A percentile compares a stretch with the other conserved stretches of the same genome.
Evolutionary conservation across 2,888 invertebrate genomes (phyloP).

Genomic region (Heteropelma amictum): DNA sequence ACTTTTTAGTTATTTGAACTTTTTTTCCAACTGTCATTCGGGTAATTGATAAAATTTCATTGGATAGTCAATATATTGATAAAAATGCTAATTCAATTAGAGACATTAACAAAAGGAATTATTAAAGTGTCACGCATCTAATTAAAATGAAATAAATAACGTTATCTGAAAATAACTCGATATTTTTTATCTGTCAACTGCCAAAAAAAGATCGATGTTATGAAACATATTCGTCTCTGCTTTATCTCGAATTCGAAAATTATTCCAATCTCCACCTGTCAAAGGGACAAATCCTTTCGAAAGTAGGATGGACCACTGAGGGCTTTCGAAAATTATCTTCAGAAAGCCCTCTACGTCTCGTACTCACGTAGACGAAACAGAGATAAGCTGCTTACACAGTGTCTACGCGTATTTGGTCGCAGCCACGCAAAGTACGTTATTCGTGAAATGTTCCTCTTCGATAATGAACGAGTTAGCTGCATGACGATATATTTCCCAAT

Average conservation of each 20-base stretch:
- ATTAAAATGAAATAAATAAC: no score
- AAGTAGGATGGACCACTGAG: neutral
- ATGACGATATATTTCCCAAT: neutral
- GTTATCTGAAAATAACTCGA: no score
- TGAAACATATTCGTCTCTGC: no score
- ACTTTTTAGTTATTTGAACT: no score
- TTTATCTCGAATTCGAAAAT: neutral
- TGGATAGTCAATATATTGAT: no score
- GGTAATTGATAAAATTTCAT: no score
- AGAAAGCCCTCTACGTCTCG: constrained; percentile 1
- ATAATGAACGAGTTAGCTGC: neutral
- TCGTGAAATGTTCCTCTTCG: neutral
- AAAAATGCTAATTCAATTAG: no score
- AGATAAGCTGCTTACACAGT: constrained; percentile 31
- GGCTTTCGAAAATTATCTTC: neutral
- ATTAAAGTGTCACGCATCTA: no score
- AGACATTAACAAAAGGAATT: no score
- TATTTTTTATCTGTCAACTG: neutral
- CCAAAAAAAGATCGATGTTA: neutral
- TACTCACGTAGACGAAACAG: neutral
- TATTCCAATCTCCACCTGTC: neutral
- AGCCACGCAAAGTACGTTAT: neutral
- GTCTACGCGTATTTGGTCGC: constrained; percentile 10
- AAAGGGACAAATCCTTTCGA: neutral
- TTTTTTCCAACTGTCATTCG: no score